Base-by-base conservation (phyloP, 2,888 invertebrate species). In the Harpalus rufipes region DNA sequence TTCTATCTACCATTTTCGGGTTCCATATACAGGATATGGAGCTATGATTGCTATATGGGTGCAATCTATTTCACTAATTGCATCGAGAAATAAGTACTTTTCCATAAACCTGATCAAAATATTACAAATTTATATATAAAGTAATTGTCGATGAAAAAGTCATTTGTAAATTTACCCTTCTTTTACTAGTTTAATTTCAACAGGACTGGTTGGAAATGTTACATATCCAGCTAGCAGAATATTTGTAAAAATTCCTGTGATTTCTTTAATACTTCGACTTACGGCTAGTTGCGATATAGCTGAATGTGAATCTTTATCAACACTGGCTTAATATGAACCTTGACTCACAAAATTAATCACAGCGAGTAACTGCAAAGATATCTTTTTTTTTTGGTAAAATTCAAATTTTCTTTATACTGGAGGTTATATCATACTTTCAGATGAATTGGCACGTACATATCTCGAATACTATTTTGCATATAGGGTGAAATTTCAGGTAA, bases 11-110 rank as follows among this genome's bases (percentile, higher is more conserved):
- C n/a, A n/a, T n/a, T n/a, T n/a, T n/a, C n/a, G n/a, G n/a, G n/a
- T n/a, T n/a, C n/a, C n/a, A n/a, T n/a, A n/a, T n/a, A n/a, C n/a
- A n/a, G n/a, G n/a, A 18, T 56, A 8, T 14, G 85, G 79, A 18
- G 85, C 10, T 21, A 85, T 68, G 16, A 80, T 85, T 68, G 85
- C 68, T 76, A 85, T 14, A 21, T 85, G 80, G 1, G 85, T 80
- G 25, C 85, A 79, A 21, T 85, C 80, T 21, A 85, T 85, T 4
- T 6, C n/a, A n/a, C n/a, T 4, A 10, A 85, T 65, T 16, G 63
- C 51, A 68, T 72, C 51, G 21, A 72, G 79, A 68, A 85, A 85
- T 16, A 59, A 56, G 10, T 65, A 65, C 7, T 79, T 74, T 39
- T 82, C 72, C 61, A 16, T 16, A 65, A 81, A 81, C 12, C 12